Conservation (phyloP, 2,888 invertebrate genomes). For the Caenorhabditis uteleia region DNA sequence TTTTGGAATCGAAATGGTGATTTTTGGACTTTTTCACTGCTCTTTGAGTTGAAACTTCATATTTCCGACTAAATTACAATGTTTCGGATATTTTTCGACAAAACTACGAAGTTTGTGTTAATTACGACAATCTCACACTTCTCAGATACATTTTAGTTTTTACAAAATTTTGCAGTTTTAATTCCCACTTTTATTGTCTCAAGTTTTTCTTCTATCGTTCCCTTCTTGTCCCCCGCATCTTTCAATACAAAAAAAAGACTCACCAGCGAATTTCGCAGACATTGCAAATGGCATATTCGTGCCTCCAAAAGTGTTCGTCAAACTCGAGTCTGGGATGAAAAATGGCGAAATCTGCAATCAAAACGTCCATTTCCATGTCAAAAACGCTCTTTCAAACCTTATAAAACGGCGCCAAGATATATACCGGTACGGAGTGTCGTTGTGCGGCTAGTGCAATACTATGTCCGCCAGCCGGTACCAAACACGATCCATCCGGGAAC, state of each 20-base stretch:
- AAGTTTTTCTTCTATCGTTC: too few species aligned
- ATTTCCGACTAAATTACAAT: too few species aligned
- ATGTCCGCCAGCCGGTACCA: conserved; percentile 58
- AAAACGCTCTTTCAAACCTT: too few species aligned
- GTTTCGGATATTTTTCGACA: too few species aligned
- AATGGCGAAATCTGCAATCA: conserved; percentile 27
- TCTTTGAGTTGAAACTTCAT: too few species aligned
- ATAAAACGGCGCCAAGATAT: conserved; percentile 59
- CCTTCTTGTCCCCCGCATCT: neutral
- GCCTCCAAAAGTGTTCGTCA: conserved; percentile 33
- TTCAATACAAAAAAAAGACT: neutral
- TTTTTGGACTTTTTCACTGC: neutral
- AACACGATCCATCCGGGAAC: conserved; percentile 62
- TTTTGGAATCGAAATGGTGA: too few species aligned
- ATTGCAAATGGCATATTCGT: conserved; percentile 12
- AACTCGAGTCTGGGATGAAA: conserved; percentile 38
- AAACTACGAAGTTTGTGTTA: too few species aligned
- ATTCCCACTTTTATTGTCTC: too few species aligned
- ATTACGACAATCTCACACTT: too few species aligned
- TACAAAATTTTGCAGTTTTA: too few species aligned
- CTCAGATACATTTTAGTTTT: too few species aligned
- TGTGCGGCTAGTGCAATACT: conserved; percentile 59
- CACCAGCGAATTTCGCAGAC: conserved; percentile 9
- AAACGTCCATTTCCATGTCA: conserved; percentile 3
- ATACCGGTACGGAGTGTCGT: conserved; percentile 60